A percentile compares a stretch with the other conserved stretches of the same genome.
Conservation (phyloP, 2,113 vertebrate genomes). For the Neolamprologus cancellatus region DNA sequence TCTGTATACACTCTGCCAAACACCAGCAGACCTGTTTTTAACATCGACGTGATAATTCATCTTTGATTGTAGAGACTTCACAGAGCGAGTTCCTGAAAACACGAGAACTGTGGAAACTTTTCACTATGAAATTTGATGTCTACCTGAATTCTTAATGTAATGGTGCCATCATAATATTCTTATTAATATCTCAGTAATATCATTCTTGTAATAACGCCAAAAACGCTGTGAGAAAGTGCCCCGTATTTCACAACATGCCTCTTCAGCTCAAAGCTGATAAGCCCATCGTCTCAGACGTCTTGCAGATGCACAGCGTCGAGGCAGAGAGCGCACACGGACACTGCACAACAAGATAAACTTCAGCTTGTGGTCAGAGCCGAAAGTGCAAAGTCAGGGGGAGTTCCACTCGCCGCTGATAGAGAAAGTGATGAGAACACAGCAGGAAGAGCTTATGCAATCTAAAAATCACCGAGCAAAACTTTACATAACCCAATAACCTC, state of each 20-base stretch:
- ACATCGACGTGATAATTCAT: not conserved
- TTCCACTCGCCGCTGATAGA: conserved; percentile 19
- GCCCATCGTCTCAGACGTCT: not conserved
- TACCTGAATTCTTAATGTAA: not conserved
- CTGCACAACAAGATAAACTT: not conserved
- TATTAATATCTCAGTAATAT: not conserved
- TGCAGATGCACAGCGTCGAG: not conserved
- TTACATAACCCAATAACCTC: not conserved
- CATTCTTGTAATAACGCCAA: not conserved
- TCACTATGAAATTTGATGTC: not conserved
- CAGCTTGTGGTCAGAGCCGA: not conserved
- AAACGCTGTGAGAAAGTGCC: not conserved
- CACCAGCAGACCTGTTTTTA: not conserved
- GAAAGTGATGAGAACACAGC: conserved; percentile 16
- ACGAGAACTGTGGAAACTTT: not conserved
- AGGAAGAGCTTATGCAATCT: not conserved
- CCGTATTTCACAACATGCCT: not conserved
- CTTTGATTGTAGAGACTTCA: not conserved
- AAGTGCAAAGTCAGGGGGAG: conserved; percentile 20
- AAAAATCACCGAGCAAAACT: not conserved
- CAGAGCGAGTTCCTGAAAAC: not conserved
- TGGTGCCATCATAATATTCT: not conserved
- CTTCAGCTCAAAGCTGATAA: not conserved
- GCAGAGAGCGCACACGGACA: not conserved
- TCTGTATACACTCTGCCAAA: not conserved